These are phyloP conservation scores for Andrena cerasifolii DNA, from an alignment of 1,140 invertebrate genomes.

Conservation along the genomic window DNA sequence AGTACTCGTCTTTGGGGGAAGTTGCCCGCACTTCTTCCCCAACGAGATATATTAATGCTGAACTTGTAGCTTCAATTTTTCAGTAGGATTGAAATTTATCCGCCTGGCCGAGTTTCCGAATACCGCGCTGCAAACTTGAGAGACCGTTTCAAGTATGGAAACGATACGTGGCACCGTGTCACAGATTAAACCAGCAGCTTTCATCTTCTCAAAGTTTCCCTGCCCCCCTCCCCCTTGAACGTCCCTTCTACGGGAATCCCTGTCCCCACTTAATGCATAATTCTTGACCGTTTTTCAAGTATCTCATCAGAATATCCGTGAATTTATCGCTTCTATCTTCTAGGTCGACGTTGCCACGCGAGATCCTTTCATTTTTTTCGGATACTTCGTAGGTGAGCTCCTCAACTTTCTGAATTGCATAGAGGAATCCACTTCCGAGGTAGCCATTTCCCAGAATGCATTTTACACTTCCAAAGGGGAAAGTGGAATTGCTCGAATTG, in stretches of 20 bases:
- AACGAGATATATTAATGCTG: neutral
- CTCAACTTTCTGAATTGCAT: no score
- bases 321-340: no score
- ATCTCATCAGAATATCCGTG: neutral
- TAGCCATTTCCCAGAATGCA: no score
- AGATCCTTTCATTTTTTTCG: no score
- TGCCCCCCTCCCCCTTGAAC: neutral
- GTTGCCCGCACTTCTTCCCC: neutral
- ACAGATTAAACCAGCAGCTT: neutral
- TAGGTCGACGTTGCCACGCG: no score
- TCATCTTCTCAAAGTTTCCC: neutral
- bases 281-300: neutral
- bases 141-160: neutral
- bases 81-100: conserved; percentile 14
- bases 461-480: no score
- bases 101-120: conserved; percentile 2
- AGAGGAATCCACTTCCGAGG: no score
- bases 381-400: neutral
- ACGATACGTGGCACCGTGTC: conserved; percentile 10
- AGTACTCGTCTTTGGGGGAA: no score
- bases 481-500: no score
- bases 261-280: neutral
- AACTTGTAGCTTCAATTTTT: conserved; percentile 16
- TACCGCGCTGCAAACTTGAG: neutral
- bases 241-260: neutral